Evolutionary conservation across 2,888 invertebrate species (phyloP), one percentile per base, ranked within the genome.

Genomic region (Crematogaster levior): DNA sequence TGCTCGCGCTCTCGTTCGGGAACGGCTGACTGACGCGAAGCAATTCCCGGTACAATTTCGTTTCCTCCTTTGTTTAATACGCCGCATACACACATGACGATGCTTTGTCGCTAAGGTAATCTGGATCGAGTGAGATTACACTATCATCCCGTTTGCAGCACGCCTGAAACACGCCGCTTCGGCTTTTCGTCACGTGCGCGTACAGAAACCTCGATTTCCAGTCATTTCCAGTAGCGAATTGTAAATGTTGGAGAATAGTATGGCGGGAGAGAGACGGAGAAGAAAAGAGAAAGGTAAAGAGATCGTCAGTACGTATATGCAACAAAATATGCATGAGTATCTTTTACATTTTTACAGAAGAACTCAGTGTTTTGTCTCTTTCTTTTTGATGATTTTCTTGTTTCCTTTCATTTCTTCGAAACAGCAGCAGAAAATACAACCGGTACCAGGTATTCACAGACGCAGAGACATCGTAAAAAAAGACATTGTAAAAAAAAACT

Each of bases 161-260:
- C 63, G 18, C 46, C 43, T 12, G 48, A 24, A 40, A 51, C 73
- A 72, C 37, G 66, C 61, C 53, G 68, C 82, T 84, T 70, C 60
- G 74, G 75, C 83, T 85, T 81, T 75, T 68, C 51, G 81, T 81
- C 81, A 70, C 82, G 80, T 80, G 84, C 79, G 27, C 65, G 85
- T 81, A 70, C 75, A 79, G 70, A 82, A 83, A 40, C 48, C 51
- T 56, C 48, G 60, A 40, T 27, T n/a, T n/a, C n/a, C n/a, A 40
- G n/a, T 56, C 15, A 24, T 24, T 15, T 12, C 5, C 12, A 48
- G 12, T n/a, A 56, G 27, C 53, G 53, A 40, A 18, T 24, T 60
- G 73, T 43, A 43, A 56, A 56, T 43, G 58, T n/a, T 43, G 37
- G 34, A 46, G 61, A 58, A 73, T 27, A 53, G 51, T 0, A 15